Evolutionary conservation across 2,113 vertebrate species (phyloP).

Genomic region (Mesitornis unicolor): DNA sequence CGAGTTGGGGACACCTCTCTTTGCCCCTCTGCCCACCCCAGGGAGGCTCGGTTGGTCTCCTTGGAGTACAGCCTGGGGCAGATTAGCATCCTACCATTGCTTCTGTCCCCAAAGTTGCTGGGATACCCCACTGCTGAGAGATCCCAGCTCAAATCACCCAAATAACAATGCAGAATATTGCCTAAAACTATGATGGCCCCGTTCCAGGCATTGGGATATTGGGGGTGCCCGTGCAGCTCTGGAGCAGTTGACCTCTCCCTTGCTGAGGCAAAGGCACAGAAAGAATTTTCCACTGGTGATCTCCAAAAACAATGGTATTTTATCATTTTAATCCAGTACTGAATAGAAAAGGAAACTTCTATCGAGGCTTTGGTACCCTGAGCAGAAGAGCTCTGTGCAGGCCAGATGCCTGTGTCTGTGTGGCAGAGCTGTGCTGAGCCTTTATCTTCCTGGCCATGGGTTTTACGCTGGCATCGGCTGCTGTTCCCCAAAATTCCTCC

Average conservation of each 20-base stretch:
- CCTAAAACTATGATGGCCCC: neutral
- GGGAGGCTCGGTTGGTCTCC: neutral
- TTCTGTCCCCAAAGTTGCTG: neutral
- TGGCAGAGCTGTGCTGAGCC: neutral
- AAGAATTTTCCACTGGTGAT: neutral
- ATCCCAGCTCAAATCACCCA: neutral
- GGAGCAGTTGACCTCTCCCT: neutral
- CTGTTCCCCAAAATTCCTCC: neutral
- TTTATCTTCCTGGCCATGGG: neutral
- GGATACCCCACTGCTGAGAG: neutral
- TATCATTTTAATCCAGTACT: neutral
- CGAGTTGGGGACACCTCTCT: neutral
- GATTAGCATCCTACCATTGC: neutral
- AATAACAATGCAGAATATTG: neutral
- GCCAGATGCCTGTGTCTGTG: neutral
- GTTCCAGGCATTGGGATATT: neutral
- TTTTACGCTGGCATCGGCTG: neutral
- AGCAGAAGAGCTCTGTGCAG: neutral
- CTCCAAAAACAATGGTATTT: neutral
- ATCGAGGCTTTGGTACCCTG: neutral
- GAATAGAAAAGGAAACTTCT: neutral
- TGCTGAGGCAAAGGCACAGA: neutral
- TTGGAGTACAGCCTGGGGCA: neutral
- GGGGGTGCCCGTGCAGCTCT: rapidly evolving
- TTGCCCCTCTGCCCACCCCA: neutral